Evolutionary conservation across 2,113 vertebrate species (phyloP).

Genomic region (Terrapene triunguis): DNA sequence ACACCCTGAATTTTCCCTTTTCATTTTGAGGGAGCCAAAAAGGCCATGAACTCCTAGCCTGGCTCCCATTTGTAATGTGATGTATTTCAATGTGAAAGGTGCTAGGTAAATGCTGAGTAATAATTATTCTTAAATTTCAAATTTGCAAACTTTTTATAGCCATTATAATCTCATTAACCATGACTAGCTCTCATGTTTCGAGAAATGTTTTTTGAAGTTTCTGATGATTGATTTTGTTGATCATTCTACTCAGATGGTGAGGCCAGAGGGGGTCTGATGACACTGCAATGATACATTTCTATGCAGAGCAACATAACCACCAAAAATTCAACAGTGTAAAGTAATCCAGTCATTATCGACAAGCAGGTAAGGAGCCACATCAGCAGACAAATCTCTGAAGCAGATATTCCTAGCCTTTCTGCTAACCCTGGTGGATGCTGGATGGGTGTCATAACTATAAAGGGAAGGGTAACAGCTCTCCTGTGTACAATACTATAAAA

Average conservation of each 20-base stretch:
- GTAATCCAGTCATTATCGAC: background rate
- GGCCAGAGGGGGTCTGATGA: background rate
- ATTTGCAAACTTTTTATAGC: background rate
- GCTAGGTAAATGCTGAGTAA: background rate
- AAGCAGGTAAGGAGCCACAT: background rate
- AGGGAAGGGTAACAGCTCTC: too few species aligned
- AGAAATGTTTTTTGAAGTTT: background rate
- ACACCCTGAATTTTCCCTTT: background rate
- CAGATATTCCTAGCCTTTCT: background rate
- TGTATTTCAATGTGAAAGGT: background rate
- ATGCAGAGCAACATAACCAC: background rate
- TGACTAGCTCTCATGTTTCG: fast-evolving
- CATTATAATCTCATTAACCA: background rate
- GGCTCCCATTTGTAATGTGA: background rate
- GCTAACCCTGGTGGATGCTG: background rate
- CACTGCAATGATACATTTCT: background rate
- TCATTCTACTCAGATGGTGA: background rate
- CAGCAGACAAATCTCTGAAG: background rate
- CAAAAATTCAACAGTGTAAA: background rate
- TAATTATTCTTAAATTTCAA: background rate
- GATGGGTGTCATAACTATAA: background rate
- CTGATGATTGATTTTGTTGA: background rate
- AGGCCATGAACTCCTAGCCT: background rate
- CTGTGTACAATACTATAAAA: too few species aligned
- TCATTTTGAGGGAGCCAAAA: background rate